phyloP scores from a whole-genome alignment of 1,140 invertebrate species.

The Drosophila busckii region DNA sequence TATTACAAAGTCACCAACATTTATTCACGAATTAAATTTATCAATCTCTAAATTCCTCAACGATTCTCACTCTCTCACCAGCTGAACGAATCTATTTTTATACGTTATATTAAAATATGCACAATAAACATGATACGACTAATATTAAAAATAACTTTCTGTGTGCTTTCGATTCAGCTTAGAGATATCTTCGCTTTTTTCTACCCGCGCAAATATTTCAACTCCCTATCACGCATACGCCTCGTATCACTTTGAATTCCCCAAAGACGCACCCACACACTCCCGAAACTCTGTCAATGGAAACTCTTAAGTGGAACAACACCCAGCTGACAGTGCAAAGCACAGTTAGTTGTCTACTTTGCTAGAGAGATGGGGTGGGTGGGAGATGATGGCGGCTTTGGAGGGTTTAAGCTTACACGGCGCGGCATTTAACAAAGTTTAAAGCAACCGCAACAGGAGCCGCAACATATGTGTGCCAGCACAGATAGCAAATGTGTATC shows the following conservation, averaged over 20 bases:
- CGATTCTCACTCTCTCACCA: too few relatives aligned
- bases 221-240: constrained; percentile 34
- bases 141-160: too few relatives aligned
- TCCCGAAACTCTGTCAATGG: not conserved
- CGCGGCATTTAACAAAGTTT: constrained; percentile 52
- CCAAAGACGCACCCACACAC: not conserved
- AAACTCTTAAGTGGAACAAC: constrained; percentile 23
- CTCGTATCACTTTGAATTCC: constrained; percentile 13
- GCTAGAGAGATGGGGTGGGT: too few relatives aligned
- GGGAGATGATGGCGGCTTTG: constrained; percentile 9
- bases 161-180: too few relatives aligned
- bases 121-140: too few relatives aligned
- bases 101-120: too few relatives aligned
- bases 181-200: too few relatives aligned
- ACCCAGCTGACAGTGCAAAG: constrained; percentile 29
- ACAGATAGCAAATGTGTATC: not conserved
- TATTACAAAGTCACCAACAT: too few relatives aligned
- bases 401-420: constrained; percentile 33
- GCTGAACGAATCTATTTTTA: too few relatives aligned
- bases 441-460: constrained; percentile 42
- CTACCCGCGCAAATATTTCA: constrained; percentile 37
- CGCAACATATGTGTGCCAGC: constrained; percentile 36
- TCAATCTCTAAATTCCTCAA: too few relatives aligned
- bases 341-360: constrained; percentile 33
- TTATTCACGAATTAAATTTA: too few relatives aligned